These are phyloP conservation scores for Chascanopsetta lugubris DNA, from an alignment of 2,113 vertebrate genomes.

Conservation along the genomic window DNA sequence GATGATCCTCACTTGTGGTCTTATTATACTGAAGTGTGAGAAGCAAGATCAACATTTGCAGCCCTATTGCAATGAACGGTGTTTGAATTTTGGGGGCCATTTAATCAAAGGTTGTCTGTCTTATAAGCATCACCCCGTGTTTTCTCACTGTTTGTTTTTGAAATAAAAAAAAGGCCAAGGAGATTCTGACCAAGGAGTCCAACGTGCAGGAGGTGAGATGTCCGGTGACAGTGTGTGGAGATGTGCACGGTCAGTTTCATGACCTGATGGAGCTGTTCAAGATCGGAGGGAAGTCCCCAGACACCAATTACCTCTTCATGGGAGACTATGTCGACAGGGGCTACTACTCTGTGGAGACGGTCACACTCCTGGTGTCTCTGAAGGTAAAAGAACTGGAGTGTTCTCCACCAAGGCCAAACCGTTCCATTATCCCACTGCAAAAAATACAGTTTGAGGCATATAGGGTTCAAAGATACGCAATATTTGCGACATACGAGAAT, in stretches of 20 bases:
- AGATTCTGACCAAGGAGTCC: constrained; percentile 97
- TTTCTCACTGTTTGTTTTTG: constrained; percentile 11
- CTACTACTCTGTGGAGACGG: constrained; percentile 95
- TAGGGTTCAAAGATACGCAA: no score
- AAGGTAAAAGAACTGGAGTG: constrained; percentile 82
- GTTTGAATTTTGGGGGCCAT: no score
- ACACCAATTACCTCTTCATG: constrained; percentile 98
- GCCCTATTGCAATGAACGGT: no score
- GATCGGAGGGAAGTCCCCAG: constrained; percentile 93
- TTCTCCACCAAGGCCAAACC: not conserved
- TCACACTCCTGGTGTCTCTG: constrained; percentile 94
- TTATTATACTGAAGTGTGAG: no score
- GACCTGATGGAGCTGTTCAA: constrained; percentile 84
- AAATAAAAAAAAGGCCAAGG: constrained; percentile 99
- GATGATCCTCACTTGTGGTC: no score
- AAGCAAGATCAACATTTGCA: no score
- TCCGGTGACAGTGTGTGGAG: constrained; percentile 91
- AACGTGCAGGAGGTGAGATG: constrained; percentile 98
- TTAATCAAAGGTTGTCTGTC: no score
- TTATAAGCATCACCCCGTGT: no score
- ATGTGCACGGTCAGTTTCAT: constrained; percentile 83
- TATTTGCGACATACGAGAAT: no score
- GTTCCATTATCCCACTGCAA: no score
- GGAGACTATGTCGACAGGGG: constrained; percentile 83
- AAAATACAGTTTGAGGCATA: no score